Percentiles rank a stretch among this genome's conserved stretches.
phyloP scores from a whole-genome alignment of 2,888 invertebrate genomes.

The Andrena flavipes region DNA sequence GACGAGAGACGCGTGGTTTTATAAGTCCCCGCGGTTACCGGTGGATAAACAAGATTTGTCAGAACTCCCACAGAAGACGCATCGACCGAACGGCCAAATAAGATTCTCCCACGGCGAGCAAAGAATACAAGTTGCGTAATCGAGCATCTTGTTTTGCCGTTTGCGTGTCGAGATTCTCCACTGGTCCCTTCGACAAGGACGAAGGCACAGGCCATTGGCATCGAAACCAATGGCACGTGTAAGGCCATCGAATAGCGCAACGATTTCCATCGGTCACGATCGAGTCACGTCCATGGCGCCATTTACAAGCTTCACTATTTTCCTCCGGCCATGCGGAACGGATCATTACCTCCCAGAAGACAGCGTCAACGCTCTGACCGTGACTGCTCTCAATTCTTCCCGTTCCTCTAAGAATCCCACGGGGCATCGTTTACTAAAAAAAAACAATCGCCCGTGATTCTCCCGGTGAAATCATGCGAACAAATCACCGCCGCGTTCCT shows the following conservation, averaged over 20 bases:
- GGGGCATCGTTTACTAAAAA: conserved; percentile 2
- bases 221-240: conserved; percentile 73
- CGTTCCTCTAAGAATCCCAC: conserved; percentile 1
- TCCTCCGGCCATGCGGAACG: conserved; percentile 44
- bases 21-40: too few relatives aligned
- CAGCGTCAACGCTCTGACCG: conserved; percentile 25
- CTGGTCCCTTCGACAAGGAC: conserved; percentile 44
- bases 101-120: not conserved
- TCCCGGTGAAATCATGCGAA: not conserved
- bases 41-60: not conserved
- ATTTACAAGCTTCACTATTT: conserved; percentile 46
- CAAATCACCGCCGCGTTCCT: conserved; percentile 1
- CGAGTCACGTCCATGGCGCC: conserved; percentile 43
- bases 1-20: too few relatives aligned
- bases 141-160: conserved; percentile 14
- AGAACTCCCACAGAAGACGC: conserved; percentile 30
- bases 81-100: not conserved
- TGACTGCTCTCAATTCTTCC: conserved; percentile 38
- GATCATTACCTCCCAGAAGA: conserved; percentile 48
- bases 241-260: conserved; percentile 69
- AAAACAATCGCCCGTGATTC: not conserved
- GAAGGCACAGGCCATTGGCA: conserved; percentile 77
- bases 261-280: conserved; percentile 53
- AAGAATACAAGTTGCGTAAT: conserved; percentile 59
- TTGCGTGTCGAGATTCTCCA: conserved; percentile 36